Evolutionary conservation across 2,888 invertebrate species (phyloP), one percentile per base, ranked within the genome.

Genomic region (Andrena haemorrhoa): DNA sequence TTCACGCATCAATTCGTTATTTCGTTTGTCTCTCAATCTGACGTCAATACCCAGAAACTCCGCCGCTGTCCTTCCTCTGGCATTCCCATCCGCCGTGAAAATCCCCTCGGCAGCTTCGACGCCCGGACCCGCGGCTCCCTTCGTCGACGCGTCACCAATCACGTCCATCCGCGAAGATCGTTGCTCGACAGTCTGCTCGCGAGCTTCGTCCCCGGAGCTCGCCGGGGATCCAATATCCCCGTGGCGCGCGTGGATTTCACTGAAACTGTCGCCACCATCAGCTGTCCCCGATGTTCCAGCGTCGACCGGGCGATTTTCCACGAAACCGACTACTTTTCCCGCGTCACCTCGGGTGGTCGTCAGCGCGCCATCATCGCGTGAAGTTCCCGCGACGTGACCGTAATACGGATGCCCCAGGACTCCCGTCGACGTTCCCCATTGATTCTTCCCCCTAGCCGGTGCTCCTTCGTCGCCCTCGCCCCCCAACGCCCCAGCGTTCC

Each of bases 351-450:
- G 23, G n/a, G 35, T 31, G 8, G n/a, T 63, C 65, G 33, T 47
- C 74, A 41, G 7, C 35, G 66, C 26, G 12, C 61, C 47, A 23
- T 73, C 63, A 35, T 53, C 63, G 49, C 31, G 53, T 0, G 41
- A 61, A 70, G 3, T 20, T 29, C 61, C 2, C 10, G 8, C 49
- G 66, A 82, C 80, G 80, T 75, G 75, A 68, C 29, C 35, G 68
- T 80, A 63, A 71, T 75, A 58, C 53, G 31, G 29, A 51, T 41
- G 12, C 3, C 41, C 53, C 2, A 1, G 23, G 33, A 51, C 20
- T 31, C 23, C 23, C 29, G 33, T 1, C 49, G 20, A 8, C 23
- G n/a, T 60, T 33, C 56, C 61, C 33, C 33, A 16, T 8, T 16
- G 33, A 16, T 47, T 64, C 68, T 31, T 31, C 53, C 10, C 53